Base-by-base conservation (phyloP, 2,888 invertebrate genomes). In the Melinaea menophilus region DNA sequence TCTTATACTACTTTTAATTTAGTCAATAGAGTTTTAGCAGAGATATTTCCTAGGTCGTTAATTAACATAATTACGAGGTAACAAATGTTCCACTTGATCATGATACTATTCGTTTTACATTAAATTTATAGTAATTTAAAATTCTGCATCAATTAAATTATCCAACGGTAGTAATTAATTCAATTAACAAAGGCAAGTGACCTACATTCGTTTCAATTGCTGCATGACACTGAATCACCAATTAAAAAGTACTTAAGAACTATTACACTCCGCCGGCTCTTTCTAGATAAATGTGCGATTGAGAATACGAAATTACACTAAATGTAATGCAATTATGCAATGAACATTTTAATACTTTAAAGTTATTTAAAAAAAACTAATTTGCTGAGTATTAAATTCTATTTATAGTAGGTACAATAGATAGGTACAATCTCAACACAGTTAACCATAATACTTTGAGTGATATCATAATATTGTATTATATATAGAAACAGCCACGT, bases 221-320 rank as follows among this genome's bases (percentile, higher is more conserved):
- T 73, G 80, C 79, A 77, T 81, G 81, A 73, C 75, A 76, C 77
- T 79, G 81, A 77, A 77, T 80, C 77, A 80, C 80, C 84, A 86
- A 85, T 87, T 86, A 87, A 86, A 86, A 84, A 78, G 79, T 78
- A 84, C 83, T 87, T 84, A 79, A 73, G 78, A 76, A 70, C 76
- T 72, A 75, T 79, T 73, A 68, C 63, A 68, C 58, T 51, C 51
- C 61, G 65, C 65, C 65, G 65, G 63, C 61, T 63, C 63, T 51
- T 51, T 31, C 63, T 68, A 68, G 68, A 62, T 57, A 51, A 65
- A 59, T 63, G 65, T 63, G 63, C 63, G 54, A 55, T 60, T 22
- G 35, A 47, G 31, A 61, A 41, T 57, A 64, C 54, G 41, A 56
- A 61, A n/a, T 51, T 57, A 56, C 55, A 31, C 41, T 34, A 59